Conservation (phyloP, 2,888 invertebrate species). For the Strigamia crassipes region DNA sequence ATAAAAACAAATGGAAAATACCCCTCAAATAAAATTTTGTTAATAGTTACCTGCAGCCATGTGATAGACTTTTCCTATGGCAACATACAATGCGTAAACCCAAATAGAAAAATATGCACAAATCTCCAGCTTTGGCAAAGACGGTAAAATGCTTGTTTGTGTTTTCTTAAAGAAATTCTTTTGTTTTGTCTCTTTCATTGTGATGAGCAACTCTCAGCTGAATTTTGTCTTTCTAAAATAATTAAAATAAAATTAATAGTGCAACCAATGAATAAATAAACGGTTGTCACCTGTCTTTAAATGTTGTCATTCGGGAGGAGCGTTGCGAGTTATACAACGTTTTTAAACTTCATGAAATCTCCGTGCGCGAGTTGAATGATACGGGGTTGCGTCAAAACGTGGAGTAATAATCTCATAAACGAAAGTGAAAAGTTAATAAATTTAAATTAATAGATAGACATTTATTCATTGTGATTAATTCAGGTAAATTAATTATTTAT, state of each 20-base stretch:
- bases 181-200: background rate
- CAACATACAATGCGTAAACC: background rate
- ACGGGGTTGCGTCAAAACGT: background rate
- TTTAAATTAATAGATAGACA: too few relatives aligned
- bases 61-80: background rate
- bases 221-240: background rate
- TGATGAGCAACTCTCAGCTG: background rate
- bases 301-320: background rate
- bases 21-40: too few relatives aligned
- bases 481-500: too few relatives aligned
- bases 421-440: too few relatives aligned
- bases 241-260: constrained; percentile 7
- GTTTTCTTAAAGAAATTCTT: background rate
- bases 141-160: background rate
- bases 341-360: background rate
- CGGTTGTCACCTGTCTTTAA: background rate
- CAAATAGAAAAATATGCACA: background rate
- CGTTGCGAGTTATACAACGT: background rate
- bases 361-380: background rate
- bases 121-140: background rate
- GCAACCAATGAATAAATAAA: background rate
- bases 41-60: background rate
- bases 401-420: background rate
- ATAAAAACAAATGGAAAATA: background rate
- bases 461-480: too few relatives aligned